Evolutionary conservation across 2,888 invertebrate genomes (phyloP), one percentile per base, ranked within the genome.

Genomic region (Aelia acuminata): DNA sequence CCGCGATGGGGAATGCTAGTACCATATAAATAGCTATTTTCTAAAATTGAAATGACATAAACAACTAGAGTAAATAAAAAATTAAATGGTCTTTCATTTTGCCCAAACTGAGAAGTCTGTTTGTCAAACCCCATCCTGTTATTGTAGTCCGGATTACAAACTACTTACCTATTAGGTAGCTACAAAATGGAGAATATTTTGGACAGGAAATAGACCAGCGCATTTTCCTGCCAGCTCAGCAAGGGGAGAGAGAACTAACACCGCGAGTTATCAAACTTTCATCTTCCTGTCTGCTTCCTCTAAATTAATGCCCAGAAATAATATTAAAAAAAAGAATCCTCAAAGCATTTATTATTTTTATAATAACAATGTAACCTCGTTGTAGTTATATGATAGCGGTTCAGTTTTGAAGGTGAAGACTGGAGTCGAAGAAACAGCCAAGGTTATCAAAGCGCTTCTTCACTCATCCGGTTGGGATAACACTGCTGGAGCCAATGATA

Each of bases 131-230:
- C 63, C 63, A 70, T 70, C 63, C 63, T 70, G 63, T 35, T 35
- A 70, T 70, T 70, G 63, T 70, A 31, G 0, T 20, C 31, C 5
- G 0, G 18, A 70, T 70, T 70, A 70, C 63, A 70, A 70, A 31
- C 31, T 70, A 35, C 18, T 31, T 35, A 35, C 18, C 18, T 35
- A 70, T 70, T 70, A 31, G 63, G 35, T 31, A 70, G 63, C 0
- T 5, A 70, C 31, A 20, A 70, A 70, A 70, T 35, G 63, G 31
- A 70, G 63, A 20, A 35, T 31, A 35, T 70, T 70, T 70, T 70
- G 31, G 31, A 70, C 63, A 70, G 63, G 63, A 70, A 70, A 70
- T 70, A 20, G 63, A 70, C 63, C 15, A 70, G 63, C 63, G 63
- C 31, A 70, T 70, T 70, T 57, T 70, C 35, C 31, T 70, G 63